Evolutionary conservation across 2,888 invertebrate genomes (phyloP), one percentile per base, ranked within the genome.

Genomic region (Diaprepes abbreviatus): DNA sequence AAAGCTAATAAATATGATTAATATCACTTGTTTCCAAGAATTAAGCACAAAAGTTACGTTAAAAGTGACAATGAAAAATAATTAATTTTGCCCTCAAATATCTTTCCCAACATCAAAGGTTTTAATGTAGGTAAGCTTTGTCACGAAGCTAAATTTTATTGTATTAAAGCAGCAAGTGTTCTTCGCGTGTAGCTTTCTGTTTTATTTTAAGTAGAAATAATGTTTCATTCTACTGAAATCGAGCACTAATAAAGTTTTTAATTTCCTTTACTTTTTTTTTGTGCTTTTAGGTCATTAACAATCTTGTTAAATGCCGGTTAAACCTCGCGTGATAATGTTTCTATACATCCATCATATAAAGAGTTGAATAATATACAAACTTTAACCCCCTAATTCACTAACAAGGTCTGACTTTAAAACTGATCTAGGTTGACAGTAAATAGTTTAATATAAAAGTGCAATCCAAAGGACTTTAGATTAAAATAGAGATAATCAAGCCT

Each of bases 41-140:
- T 38, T 24, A 10, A n/a, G 14, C 55, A 55, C 55, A 38, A 55
- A 19, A 36, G 14, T 54, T n/a, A 21, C 24, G 14, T 38, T 55
- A 21, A 24, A 55, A 55, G 14, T 38, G 55, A 55, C 38, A 55
- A 55, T 38, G 21, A 38, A 24, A 50, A 55, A 55, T 55, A 55
- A 55, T 55, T 55, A 55, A 38, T 55, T 55, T 55, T 5, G 9
- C 14, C 55, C 24, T 38, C 14, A 21, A 55, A 38, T 55, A 38
- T 55, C 48, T 50, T 50, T 2, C 48, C 12, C 28, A 50, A 50
- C 48, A 50, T 50, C 48, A 50, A 50, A 28, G 9, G 7, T 28
- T 28, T 50, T 50, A 50, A 50, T 50, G 48, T 50, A 50, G 48
- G 36, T 38, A 36, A 55, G 55, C 35, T 35, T 35, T 35, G 54